These are phyloP conservation scores for Lethenteron reissneri DNA, from an alignment of 2,113 vertebrate species.

Conservation along the genomic window DNA sequence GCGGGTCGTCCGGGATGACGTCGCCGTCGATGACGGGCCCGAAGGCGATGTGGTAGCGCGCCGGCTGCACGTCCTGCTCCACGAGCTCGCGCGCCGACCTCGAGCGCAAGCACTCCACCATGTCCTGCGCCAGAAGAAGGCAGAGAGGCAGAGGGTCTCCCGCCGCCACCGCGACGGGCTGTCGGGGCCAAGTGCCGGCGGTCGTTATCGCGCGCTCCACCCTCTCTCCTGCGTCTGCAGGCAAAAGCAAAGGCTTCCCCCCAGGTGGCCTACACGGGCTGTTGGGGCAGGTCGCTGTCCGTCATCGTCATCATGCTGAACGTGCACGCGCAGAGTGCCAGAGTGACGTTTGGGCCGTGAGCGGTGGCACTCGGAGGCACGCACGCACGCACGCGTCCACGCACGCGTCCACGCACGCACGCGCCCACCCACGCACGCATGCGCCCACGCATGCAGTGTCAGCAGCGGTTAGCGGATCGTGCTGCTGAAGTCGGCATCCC, in stretches of 20 bases:
- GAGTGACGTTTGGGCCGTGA: no score
- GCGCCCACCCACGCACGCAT: not conserved
- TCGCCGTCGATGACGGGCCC: constrained; percentile 97
- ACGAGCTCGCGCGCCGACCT: constrained; percentile 95
- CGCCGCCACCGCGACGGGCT: no score
- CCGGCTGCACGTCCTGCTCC: constrained; percentile 93
- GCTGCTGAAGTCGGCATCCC: not conserved
- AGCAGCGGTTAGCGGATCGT: not conserved
- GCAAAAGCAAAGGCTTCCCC: no score
- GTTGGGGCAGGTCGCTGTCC: no score
- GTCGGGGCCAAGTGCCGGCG: no score
- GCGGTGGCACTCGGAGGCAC: not conserved
- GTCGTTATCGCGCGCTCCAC: no score
- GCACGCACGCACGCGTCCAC: not conserved
- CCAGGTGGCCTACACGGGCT: no score
- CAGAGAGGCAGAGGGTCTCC: no score
- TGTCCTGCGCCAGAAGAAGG: constrained; percentile 20
- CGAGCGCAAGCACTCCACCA: constrained; percentile 77
- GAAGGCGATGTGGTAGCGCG: constrained; percentile 91
- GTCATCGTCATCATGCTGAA: no score
- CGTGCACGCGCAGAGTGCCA: no score
- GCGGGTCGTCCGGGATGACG: constrained; percentile 89
- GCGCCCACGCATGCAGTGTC: not conserved
- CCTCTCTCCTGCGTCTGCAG: no score
- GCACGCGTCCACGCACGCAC: not conserved